A percentile compares a stretch with the other conserved stretches of the same genome.
Conservation (phyloP, 2,113 vertebrate species). For the Nothocercus julius region DNA sequence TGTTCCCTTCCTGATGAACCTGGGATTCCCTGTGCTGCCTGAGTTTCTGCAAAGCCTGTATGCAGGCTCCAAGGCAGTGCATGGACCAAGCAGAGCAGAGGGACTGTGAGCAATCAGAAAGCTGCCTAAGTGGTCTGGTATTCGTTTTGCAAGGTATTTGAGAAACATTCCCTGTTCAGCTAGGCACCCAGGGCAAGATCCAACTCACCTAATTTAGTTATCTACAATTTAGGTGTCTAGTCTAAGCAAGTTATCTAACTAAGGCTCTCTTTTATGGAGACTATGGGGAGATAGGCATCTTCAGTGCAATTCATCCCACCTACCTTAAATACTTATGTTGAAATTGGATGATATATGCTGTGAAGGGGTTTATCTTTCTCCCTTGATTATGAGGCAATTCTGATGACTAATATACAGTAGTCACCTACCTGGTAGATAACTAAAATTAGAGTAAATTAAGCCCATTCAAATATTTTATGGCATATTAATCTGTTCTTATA, state of each 20-base stretch:
- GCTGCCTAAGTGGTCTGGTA: not conserved
- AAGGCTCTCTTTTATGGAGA: not conserved
- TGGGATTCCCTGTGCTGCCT: not conserved
- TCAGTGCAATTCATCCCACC: not conserved
- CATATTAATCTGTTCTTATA: not conserved
- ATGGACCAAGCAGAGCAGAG: not conserved
- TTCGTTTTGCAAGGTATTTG: not conserved
- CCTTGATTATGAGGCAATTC: not conserved
- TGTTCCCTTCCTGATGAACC: not conserved
- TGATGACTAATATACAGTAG: not conserved
- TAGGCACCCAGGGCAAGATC: not conserved
- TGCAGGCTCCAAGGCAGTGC: not conserved
- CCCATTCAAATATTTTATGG: not conserved
- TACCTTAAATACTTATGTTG: not conserved
- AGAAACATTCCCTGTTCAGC: not conserved
- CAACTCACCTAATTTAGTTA: not conserved
- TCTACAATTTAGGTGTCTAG: conserved; percentile 4
- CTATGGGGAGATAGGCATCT: not conserved
- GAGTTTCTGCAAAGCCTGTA: not conserved
- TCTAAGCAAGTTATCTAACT: not conserved
- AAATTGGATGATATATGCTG: not conserved
- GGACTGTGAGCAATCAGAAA: not conserved
- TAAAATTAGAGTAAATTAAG: not conserved
- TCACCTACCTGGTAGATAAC: not conserved
- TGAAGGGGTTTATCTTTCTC: not conserved